Conservation (phyloP, 2,113 vertebrate genomes). For the Kryptolebias marmoratus region DNA sequence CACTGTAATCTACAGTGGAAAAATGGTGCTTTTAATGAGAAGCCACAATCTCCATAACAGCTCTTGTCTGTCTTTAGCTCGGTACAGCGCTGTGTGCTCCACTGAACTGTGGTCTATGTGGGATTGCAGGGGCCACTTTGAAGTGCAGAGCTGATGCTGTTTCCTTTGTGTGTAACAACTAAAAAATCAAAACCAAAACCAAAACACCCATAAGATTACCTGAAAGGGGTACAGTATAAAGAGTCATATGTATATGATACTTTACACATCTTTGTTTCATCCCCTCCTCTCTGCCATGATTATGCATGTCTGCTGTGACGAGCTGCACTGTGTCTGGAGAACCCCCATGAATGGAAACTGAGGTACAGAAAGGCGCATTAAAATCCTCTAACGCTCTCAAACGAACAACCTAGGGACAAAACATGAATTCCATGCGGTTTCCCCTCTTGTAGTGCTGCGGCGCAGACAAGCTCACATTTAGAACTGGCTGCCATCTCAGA, state of each 20-base stretch:
- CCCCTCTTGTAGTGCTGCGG: conserved; percentile 77
- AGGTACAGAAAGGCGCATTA: conserved; percentile 72
- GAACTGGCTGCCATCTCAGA: conserved; percentile 73
- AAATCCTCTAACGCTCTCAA: conserved; percentile 80
- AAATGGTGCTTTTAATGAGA: conserved; percentile 75
- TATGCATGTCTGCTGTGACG: conserved; percentile 79
- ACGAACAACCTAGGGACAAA: conserved; percentile 84
- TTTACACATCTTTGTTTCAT: conserved; percentile 79
- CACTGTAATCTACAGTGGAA: conserved; percentile 67
- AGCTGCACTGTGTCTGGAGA: conserved; percentile 77
- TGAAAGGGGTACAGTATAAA: conserved; percentile 80
- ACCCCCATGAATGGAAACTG: conserved; percentile 72
- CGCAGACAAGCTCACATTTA: conserved; percentile 80
- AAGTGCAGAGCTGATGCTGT: conserved; percentile 71
- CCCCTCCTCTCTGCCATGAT: conserved; percentile 66
- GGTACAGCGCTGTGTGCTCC: conserved; percentile 50
- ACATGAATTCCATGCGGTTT: conserved; percentile 74
- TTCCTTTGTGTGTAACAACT: conserved; percentile 79
- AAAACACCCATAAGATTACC: conserved; percentile 83
- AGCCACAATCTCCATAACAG: conserved; percentile 59
- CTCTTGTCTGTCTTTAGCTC: conserved; percentile 63
- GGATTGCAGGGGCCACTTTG: conserved; percentile 76
- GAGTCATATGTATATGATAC: conserved; percentile 79
- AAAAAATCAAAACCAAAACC: conserved; percentile 78
- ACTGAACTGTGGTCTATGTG: conserved; percentile 68